A percentile compares a stretch with the other conserved stretches of the same genome.
phyloP scores from a whole-genome alignment of 2,888 invertebrate genomes.

The Horisme vitalbata region DNA sequence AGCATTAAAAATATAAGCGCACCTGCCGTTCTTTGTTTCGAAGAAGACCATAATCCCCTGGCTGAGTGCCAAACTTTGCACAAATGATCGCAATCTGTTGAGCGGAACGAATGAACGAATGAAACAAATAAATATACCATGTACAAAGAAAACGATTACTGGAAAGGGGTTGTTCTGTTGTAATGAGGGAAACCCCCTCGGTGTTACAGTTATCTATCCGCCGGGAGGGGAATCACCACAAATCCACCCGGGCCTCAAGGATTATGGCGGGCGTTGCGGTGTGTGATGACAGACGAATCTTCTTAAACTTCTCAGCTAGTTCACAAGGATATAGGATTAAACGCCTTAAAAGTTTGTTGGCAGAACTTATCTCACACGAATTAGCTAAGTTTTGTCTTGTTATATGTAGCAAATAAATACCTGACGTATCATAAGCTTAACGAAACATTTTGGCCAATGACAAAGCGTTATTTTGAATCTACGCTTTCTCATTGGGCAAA shows the following conservation, averaged over 20 bases:
- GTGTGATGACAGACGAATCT: conserved; percentile 20
- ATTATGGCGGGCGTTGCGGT: conserved; percentile 10
- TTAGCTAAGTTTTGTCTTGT: neutral
- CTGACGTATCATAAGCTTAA: no score
- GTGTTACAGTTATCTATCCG: conserved; percentile 21
- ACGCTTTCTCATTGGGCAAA: no score
- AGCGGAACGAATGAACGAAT: conserved; percentile 23
- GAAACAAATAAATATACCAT: conserved; percentile 21
- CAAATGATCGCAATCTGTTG: conserved; percentile 26
- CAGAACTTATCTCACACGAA: no score
- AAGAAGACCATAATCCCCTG: conserved; percentile 29
- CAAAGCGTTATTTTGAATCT: no score
- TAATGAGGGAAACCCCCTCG: conserved; percentile 26
- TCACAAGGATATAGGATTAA: conserved; percentile 12
- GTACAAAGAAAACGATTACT: conserved; percentile 26
- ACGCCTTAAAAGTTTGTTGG: conserved; percentile 6
- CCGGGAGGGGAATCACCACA: conserved; percentile 9
- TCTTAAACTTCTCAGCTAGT: conserved; percentile 16
- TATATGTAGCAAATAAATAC: no score
- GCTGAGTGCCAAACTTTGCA: conserved; percentile 29
- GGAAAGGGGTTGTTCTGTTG: conserved; percentile 27
- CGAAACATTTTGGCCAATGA: no score
- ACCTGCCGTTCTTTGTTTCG: conserved; percentile 30
- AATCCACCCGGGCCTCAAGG: no score
- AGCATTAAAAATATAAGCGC: conserved; percentile 21